Percentiles rank a stretch among this genome's conserved stretches.
phyloP scores from a whole-genome alignment of 1,140 invertebrate species.

The Coelopa frigida region DNA sequence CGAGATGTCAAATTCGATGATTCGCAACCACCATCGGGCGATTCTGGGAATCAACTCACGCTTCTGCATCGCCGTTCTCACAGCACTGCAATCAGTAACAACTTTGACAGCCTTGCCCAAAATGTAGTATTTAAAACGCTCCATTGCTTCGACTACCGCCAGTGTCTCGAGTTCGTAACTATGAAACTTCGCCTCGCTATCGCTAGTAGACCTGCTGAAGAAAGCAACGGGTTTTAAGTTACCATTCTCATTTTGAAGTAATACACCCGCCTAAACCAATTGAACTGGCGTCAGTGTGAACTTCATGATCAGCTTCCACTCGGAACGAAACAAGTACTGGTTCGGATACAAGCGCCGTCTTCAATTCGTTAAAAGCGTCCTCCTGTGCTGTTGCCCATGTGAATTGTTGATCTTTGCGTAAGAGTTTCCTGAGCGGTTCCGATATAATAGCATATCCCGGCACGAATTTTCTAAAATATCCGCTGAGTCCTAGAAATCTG shows the following conservation, averaged over 20 bases:
- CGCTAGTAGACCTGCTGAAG: slow-evolving; percentile 14
- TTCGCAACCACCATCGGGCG: slow-evolving; percentile 1
- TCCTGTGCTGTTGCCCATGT: slow-evolving; percentile 21
- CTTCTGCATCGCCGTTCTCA: slow-evolving; percentile 28
- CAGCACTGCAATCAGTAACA: slow-evolving; percentile 33
- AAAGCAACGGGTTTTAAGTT: slow-evolving; percentile 14
- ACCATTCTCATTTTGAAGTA: slow-evolving; percentile 22
- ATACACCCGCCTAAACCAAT: slow-evolving; percentile 20
- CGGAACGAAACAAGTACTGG: slow-evolving; percentile 3
- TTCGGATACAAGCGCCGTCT: slow-evolving; percentile 16
- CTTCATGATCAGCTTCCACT: slow-evolving; percentile 10
- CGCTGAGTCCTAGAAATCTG: slow-evolving; percentile 15
- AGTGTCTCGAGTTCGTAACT: slow-evolving; percentile 31
- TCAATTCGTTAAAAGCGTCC: slow-evolving; percentile 30
- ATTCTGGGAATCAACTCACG: slow-evolving; percentile 10
- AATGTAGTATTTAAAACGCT: slow-evolving; percentile 30
- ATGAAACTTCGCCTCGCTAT: slow-evolving; percentile 21
- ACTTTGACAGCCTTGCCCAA: slow-evolving; percentile 39
- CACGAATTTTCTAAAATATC: slow-evolving; percentile 28
- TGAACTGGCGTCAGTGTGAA: slow-evolving; percentile 37
- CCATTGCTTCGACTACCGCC: slow-evolving; percentile 7
- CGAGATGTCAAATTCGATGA: not conserved
- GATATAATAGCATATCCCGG: slow-evolving; percentile 22
- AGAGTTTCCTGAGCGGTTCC: slow-evolving; percentile 7
- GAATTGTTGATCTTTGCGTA: slow-evolving; percentile 21